phyloP scores from a whole-genome alignment of 2,888 invertebrate species.

The Entomobrya proxima region DNA sequence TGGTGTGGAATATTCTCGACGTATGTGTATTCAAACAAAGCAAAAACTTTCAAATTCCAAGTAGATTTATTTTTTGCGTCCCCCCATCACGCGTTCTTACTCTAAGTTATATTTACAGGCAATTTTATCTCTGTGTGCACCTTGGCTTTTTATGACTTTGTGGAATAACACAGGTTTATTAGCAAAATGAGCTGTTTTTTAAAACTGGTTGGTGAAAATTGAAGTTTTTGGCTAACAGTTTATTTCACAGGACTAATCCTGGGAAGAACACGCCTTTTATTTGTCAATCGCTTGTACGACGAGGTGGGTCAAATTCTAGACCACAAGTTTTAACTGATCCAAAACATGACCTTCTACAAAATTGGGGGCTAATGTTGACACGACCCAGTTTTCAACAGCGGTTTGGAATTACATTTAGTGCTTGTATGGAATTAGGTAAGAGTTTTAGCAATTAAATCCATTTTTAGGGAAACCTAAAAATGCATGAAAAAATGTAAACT shows the following conservation, averaged over 20 bases:
- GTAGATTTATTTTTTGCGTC: no score
- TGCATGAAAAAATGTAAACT: not conserved
- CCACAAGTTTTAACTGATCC: slow-evolving; percentile 89
- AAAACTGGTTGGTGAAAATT: not conserved
- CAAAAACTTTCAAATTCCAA: no score
- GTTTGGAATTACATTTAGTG: slow-evolving; percentile 95
- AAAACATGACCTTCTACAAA: slow-evolving; percentile 90
- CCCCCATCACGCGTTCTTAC: no score
- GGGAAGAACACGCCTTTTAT: slow-evolving; percentile 94
- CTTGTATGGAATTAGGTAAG: slow-evolving; percentile 85
- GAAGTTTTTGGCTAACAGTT: no score
- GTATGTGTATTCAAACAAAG: no score
- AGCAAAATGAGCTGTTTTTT: not conserved
- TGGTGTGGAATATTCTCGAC: no score
- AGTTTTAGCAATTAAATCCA: no score
- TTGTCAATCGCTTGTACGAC: slow-evolving; percentile 87
- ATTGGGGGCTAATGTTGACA: slow-evolving; percentile 92
- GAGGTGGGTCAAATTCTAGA: slow-evolving; percentile 89
- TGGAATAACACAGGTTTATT: not conserved
- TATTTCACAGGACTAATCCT: slow-evolving; percentile 86
- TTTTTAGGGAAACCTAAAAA: not conserved
- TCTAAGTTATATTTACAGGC: no score
- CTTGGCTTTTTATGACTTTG: slow-evolving; percentile 50
- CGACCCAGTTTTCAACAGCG: slow-evolving; percentile 88
- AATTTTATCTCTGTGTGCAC: not conserved